Evolutionary conservation across 2,113 vertebrate species (phyloP), one percentile per base, ranked within the genome.

Genomic region (Megaptera novaeangliae): DNA sequence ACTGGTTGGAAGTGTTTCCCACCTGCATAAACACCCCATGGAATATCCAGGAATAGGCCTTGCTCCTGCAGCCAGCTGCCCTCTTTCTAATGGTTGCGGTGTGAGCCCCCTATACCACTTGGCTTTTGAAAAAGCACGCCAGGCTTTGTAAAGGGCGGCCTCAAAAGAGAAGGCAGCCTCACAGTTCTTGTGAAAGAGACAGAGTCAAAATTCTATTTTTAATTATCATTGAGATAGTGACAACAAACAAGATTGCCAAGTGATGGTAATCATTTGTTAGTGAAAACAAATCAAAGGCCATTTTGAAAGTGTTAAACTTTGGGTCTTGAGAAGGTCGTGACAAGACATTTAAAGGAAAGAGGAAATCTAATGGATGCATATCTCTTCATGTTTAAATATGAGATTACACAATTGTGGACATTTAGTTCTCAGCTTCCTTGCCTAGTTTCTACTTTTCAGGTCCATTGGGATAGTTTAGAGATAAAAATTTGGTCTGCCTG

Each of bases 401-500:
- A 97, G 84, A 88, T 77, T 93, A 71, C 49, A 89, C 41, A 96
- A 84, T 14, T 90, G 52, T 59, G 39, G 52, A 92, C 83, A 49
- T 82, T 91, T 88, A 80, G 84, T 86, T 80, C 46, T 95, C 91
- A 78, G 41, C 17, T 91, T 91, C 49, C 61, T 87, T 92, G 78
- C 18, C 46, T 93, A 77, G 93, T 81, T 96, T 81, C 49, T 87
- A 63, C 64, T 88, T 92, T 69, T 84, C 46, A 84, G 34, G 96
- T 81, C 63, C 90, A 95, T 20, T 95, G 93, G 82, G 90, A 97
- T 66, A 90, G 52, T 87, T 85, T 83, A 80, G 55, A 94, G 89
- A 97, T 83, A 92, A 97, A 97, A 96, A 82, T 87, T 31, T 71
- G 36, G 59, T 63, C 57, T 71, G 39, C 23, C 41, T 96, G 95